Conservation (phyloP, 1,140 invertebrate genomes). For the Leptinotarsa texana region DNA sequence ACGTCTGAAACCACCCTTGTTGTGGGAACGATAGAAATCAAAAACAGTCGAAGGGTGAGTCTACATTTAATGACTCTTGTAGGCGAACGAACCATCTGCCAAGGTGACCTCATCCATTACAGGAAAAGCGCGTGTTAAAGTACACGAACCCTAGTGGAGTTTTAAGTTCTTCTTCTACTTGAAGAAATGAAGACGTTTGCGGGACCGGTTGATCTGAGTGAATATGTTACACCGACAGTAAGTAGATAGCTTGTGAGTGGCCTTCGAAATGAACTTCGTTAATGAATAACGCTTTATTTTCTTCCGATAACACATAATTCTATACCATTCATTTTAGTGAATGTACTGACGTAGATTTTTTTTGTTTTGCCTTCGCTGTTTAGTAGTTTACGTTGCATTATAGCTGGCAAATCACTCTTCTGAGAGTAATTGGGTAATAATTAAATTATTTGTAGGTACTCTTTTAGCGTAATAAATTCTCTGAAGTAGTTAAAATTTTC, state of each 20-base stretch:
- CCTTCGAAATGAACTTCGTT: background rate
- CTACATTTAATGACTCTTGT: background rate
- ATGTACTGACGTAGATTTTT: too few relatives aligned
- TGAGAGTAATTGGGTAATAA: too few relatives aligned
- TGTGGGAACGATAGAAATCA: background rate
- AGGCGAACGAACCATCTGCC: background rate
- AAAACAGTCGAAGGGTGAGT: background rate
- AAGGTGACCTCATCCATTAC: constrained; percentile 5
- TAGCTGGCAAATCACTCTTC: too few relatives aligned
- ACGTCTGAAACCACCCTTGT: background rate
- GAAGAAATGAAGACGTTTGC: constrained; percentile 12
- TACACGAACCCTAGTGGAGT: background rate
- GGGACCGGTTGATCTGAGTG: constrained; percentile 15
- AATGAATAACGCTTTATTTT: background rate
- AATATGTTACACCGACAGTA: constrained; percentile 16
- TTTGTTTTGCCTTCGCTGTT: too few relatives aligned
- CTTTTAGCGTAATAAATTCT: too few relatives aligned
- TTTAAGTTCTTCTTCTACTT: too few relatives aligned
- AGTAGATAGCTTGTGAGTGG: background rate
- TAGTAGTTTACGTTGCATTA: too few relatives aligned
- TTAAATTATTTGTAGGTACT: too few relatives aligned
- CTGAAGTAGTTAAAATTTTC: too few relatives aligned
- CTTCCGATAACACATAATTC: background rate
- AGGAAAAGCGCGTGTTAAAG: background rate
- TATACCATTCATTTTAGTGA: too few relatives aligned